Conservation (phyloP, 2,797 vertebrate genomes). For the Sebastes oblongus region DNA sequence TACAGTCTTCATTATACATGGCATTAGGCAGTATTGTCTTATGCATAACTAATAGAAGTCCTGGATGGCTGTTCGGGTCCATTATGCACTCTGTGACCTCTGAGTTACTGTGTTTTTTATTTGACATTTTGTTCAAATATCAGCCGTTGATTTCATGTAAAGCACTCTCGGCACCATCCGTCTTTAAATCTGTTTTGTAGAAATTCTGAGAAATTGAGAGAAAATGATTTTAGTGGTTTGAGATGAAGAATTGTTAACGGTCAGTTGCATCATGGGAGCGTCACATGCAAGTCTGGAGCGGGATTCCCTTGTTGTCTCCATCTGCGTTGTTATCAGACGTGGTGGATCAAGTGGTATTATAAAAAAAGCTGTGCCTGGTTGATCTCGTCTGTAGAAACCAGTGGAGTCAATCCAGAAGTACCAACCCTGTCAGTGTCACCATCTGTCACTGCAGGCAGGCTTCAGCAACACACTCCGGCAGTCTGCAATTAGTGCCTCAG, state of each 20-base stretch:
- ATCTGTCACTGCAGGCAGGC: constrained; percentile 63
- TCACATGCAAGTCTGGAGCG: neutral
- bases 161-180: neutral
- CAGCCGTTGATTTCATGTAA: neutral
- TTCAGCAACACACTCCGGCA: constrained; percentile 21
- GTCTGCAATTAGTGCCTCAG: constrained; percentile 31
- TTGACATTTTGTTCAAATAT: constrained; percentile 25
- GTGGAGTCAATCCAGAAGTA: constrained; percentile 49
- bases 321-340: constrained; percentile 36
- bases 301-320: constrained; percentile 42
- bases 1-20: constrained; percentile 31
- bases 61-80: neutral
- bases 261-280: neutral
- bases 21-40: constrained; percentile 12
- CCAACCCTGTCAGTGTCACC: constrained; percentile 44
- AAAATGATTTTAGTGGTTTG: neutral
- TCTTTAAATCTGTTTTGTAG: neutral
- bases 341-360: constrained; percentile 51
- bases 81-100: constrained; percentile 17
- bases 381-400: constrained; percentile 39
- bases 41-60: constrained; percentile 27
- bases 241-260: neutral
- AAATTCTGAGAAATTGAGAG: neutral
- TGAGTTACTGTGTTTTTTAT: neutral
- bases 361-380: constrained; percentile 17